Base-by-base conservation (phyloP, 53 echinoderm and acorn worm species). In the Patiria pectinifera region DNA sequence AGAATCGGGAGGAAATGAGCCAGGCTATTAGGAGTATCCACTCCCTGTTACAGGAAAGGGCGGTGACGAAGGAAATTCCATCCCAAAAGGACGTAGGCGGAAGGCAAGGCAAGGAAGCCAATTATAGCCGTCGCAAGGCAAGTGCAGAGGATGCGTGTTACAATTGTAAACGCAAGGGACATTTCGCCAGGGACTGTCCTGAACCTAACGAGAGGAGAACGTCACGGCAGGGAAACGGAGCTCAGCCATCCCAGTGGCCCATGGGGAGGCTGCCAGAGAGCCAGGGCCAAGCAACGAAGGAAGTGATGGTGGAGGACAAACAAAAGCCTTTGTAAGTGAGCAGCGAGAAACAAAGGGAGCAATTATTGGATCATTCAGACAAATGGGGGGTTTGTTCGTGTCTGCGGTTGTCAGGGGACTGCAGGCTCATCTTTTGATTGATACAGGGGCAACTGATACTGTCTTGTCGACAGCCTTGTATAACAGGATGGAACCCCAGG, bases 231-330 rank as follows among this genome's bases (percentile, higher is more conserved):
- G 89, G 80, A 89, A 89, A 89, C 89, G 80, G 45, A 4, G 11
- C 45, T 4, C 89, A 89, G 80, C 89, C 80, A 23, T 47, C 89
- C 80, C 78, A 53, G 63, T 13, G 89, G 78, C 80, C 89, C 89
- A 43, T 22, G 89, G 89, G 89, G 49, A 89, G 80, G 89, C 80
- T 89, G 89, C 77, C 79, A 11, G 23, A 47, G 48, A 19, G 11
- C 19, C 21, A 72, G 87, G 87, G 87, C 87, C 87, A 76, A 69
- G 69, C 21, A 69, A 69, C 69, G 69, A 69, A 69, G 69, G 76
- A 76, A 76, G 14, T 18, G 19, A 72, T 72, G 19, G 24, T 23
- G 25, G 76, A 76, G 76, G 11, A 76, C 22, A 4, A 76, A 23
- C 11, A 23, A n/a, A 76, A 23, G 25, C 69, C 69, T 15, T 6